Evolutionary conservation across 2,113 vertebrate species (phyloP), one percentile per base, ranked within the genome.

Genomic region (Sorex araneus): DNA sequence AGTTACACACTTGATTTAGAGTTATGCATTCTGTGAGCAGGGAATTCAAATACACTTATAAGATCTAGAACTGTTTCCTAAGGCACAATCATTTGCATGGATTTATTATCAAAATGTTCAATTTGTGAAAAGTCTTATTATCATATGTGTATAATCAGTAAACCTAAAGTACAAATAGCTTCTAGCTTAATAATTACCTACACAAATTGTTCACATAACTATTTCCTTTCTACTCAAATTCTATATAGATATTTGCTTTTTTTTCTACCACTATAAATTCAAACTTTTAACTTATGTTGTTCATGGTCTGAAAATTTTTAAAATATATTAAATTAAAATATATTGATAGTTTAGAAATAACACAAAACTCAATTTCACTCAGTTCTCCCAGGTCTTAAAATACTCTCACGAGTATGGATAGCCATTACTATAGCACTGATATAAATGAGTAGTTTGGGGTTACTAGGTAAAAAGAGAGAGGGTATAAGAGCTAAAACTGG

Each of bases 111-210:
- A 60, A 95, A 95, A 95, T 82, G 11, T 95, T 90, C 78, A 69
- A 87, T 94, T 94, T 96, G 78, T 93, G 92, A 94, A 96, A 93
- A 94, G 91, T 94, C 92, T 95, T 95, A 96, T 95, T 94, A 96
- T 95, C 86, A 96, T 94, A 91, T 92, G 84, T 94, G 66, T 87
- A 94, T 87, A 92, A 91, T 94, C 84, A 95, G 92, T 95, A 94
- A 92, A 96, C 81, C 95, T 89, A 92, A 79, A 94, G 60, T 95
- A 94, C 89, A 92, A 95, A 96, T 84, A 94, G 94, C 94, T 95
- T 92, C 89, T 73, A 95, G 95, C 91, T 91, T 8, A 92, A 95
- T 91, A 95, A 96, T 92, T 95, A 94, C 92, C 85, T 92, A 94
- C 87, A 97, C 94, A 94, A 89, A 91, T 92, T 95, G 43, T 94